These are phyloP conservation scores for Malurus leucopterus DNA, from an alignment of 2,797 vertebrate species.

Conservation along the genomic window DNA sequence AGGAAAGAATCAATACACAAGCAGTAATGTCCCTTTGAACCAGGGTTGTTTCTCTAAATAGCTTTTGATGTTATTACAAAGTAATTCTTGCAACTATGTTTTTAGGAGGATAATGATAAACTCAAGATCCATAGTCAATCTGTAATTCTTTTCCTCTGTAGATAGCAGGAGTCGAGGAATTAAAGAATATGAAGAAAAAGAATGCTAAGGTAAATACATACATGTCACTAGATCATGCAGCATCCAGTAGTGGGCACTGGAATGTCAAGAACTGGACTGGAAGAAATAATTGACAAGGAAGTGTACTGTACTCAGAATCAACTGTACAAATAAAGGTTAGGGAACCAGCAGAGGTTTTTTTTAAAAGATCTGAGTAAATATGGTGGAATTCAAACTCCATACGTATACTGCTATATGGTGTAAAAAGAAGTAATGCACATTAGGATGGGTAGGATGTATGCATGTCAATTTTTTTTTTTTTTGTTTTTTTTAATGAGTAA, in stretches of 20 bases:
- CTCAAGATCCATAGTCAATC: not conserved
- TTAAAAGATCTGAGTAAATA: not conserved
- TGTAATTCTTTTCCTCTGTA: conserved; percentile 36
- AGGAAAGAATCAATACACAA: not conserved
- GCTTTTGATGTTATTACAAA: not conserved
- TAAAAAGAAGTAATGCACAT: not conserved
- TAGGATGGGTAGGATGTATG: not conserved
- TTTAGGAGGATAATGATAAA: not conserved
- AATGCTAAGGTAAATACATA: conserved; percentile 68
- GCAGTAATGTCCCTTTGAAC: not conserved
- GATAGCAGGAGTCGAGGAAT: conserved; percentile 58
- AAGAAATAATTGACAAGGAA: not conserved
- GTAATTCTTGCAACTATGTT: not conserved
- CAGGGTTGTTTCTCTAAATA: not conserved
- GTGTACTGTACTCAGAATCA: not conserved
- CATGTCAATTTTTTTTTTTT: not conserved
- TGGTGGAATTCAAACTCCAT: not conserved
- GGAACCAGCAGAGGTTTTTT: not conserved
- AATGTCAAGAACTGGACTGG: not conserved
- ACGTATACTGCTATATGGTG: fast-evolving
- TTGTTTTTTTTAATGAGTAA: not conserved
- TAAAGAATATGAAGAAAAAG: conserved; percentile 65
- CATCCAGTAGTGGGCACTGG: not conserved
- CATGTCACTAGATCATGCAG: not conserved
- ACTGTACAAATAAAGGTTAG: not conserved